Conservation (phyloP, 1,140 invertebrate species). For the Epicauta chinensis region DNA sequence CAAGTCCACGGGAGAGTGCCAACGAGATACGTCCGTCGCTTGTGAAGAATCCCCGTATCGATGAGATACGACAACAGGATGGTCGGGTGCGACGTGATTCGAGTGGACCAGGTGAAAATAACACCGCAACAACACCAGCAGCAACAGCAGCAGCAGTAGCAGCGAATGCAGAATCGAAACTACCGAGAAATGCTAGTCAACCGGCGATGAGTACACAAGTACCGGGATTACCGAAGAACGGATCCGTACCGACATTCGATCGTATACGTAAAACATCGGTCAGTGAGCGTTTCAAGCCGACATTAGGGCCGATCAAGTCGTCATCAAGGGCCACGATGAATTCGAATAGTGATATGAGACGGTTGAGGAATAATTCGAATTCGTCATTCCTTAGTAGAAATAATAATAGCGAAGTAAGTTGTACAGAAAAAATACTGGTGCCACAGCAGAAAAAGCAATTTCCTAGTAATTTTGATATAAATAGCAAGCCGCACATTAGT, state of each 20-base stretch:
- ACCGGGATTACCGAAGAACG: constrained; percentile 74
- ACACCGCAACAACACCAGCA: constrained; percentile 26
- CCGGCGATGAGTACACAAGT: constrained; percentile 76
- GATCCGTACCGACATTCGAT: constrained; percentile 82
- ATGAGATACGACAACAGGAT: constrained; percentile 41
- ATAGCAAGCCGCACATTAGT: too few species aligned
- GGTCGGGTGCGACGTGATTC: constrained; percentile 7
- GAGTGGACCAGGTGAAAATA: constrained; percentile 24
- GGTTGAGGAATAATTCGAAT: constrained; percentile 49
- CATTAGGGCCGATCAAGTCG: constrained; percentile 67
- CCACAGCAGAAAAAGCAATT: too few species aligned
- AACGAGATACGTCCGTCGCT: constrained; percentile 28
- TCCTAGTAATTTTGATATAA: too few species aligned
- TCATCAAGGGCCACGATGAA: constrained; percentile 58
- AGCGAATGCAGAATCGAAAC: constrained; percentile 42
- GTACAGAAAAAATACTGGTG: too few species aligned
- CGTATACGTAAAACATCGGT: constrained; percentile 72
- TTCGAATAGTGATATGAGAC: constrained; percentile 45
- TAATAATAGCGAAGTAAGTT: constrained; percentile 51
- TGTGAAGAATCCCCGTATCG: constrained; percentile 34
- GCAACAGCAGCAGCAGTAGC: constrained; percentile 37
- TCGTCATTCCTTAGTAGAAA: constrained; percentile 55
- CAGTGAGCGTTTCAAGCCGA: constrained; percentile 70
- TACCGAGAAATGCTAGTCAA: constrained; percentile 76
- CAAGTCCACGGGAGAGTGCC: constrained; percentile 29